Percentiles rank a stretch among this genome's conserved stretches.
phyloP scores from a whole-genome alignment of 92 coral and sea anemone genomes.

The Isaurus tuberculatus region DNA sequence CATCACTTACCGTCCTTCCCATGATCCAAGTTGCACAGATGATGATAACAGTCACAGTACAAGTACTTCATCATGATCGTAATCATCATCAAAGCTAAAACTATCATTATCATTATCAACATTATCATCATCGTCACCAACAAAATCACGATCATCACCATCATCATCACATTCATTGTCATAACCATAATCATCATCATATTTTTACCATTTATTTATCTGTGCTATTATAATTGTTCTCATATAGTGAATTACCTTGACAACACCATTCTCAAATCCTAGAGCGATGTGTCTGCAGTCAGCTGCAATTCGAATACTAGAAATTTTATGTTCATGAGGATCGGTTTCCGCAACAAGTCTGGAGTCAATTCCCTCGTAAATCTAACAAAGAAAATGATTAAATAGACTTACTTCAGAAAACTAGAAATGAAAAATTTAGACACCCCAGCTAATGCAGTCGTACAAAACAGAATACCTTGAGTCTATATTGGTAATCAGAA shows the following conservation, averaged over 20 bases:
- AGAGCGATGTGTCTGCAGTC: constrained; percentile 73
- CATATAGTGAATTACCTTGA: constrained; percentile 70
- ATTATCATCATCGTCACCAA: too few relatives aligned
- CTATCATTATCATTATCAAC: too few relatives aligned
- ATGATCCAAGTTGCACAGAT: background rate
- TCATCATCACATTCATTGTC: too few relatives aligned
- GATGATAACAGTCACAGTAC: background rate
- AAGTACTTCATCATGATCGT: too few relatives aligned
- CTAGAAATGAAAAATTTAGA: too few relatives aligned
- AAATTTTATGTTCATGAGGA: constrained; percentile 59
- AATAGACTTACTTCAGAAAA: background rate
- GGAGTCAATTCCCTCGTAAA: constrained; percentile 73
- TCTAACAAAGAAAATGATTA: constrained; percentile 53
- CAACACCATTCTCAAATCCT: constrained; percentile 77
- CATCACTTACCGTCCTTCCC: too few relatives aligned
- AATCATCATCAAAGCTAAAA: too few relatives aligned
- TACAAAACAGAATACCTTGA: constrained; percentile 58
- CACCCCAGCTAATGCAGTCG: background rate
- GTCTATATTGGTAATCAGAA: constrained; percentile 81
- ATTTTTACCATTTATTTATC: too few relatives aligned
- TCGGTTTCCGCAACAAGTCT: constrained; percentile 69
- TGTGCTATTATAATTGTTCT: too few relatives aligned
- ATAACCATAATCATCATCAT: background rate
- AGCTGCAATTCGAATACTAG: constrained; percentile 72
- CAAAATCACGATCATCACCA: too few relatives aligned